A percentile compares a stretch with the other conserved stretches of the same genome.
phyloP scores from a whole-genome alignment of 2,888 invertebrate genomes.

The Phyto melanocephala region DNA sequence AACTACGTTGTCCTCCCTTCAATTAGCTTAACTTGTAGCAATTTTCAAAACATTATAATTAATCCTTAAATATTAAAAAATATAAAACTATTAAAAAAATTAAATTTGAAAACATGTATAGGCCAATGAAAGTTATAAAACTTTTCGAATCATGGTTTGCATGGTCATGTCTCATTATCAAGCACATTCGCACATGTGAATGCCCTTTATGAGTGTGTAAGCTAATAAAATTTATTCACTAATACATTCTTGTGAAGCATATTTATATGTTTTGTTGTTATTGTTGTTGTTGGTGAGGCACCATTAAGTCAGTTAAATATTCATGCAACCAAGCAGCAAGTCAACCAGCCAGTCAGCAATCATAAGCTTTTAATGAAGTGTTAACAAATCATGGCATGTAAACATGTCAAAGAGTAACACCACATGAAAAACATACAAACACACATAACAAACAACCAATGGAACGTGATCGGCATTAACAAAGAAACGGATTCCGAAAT shows the following conservation, averaged over 20 bases:
- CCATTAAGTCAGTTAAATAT: slow-evolving; percentile 14
- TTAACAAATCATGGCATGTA: slow-evolving; percentile 64
- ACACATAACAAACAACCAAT: slow-evolving; percentile 7
- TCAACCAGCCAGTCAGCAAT: slow-evolving; percentile 21
- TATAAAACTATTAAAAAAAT: not conserved
- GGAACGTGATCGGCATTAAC: slow-evolving; percentile 57
- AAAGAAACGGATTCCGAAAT: slow-evolving; percentile 11
- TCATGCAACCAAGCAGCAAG: not conserved
- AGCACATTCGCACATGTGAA: not conserved
- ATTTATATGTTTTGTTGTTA: not conserved
- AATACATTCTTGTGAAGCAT: not conserved
- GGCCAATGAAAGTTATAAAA: slow-evolving; percentile 1
- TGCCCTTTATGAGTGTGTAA: slow-evolving; percentile 1
- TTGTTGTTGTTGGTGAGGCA: not conserved
- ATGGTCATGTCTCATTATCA: slow-evolving; percentile 33
- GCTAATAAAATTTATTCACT: not conserved
- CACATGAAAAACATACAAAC: slow-evolving; percentile 24
- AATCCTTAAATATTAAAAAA: not conserved
- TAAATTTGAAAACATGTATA: not conserved
- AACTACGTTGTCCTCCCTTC: too few relatives aligned
- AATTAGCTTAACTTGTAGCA: not conserved
- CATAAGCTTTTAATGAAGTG: slow-evolving; percentile 65
- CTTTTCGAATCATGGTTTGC: slow-evolving; percentile 16
- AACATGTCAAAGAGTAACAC: slow-evolving; percentile 62
- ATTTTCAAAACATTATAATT: not conserved